phyloP scores from a whole-genome alignment of 2,888 invertebrate species.

The Pammene aurita region DNA sequence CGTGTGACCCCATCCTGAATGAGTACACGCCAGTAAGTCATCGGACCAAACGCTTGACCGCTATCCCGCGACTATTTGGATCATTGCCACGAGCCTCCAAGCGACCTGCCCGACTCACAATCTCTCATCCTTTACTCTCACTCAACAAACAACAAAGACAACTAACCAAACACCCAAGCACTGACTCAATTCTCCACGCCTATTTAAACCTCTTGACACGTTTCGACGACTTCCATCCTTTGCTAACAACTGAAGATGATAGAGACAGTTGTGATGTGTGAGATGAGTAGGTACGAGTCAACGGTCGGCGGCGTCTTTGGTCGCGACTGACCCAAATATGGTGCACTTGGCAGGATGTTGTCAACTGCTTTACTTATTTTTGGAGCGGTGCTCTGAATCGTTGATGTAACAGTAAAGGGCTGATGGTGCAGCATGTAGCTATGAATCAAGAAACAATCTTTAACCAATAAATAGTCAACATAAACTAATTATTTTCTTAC shows the following conservation, averaged over 20 bases:
- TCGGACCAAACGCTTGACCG: constrained; percentile 33
- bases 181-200: constrained; percentile 1
- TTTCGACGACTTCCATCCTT: constrained; percentile 22
- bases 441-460: too few species aligned
- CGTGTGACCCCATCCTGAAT: not conserved
- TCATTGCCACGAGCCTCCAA: constrained; percentile 59
- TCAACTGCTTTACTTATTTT: constrained; percentile 55
- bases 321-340: constrained; percentile 64
- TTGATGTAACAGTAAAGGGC: constrained; percentile 23
- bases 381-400: constrained; percentile 38
- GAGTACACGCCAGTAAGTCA: constrained; percentile 26
- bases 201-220: not conserved
- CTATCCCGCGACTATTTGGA: constrained; percentile 46
- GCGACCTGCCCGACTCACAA: constrained; percentile 47
- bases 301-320: constrained; percentile 68
- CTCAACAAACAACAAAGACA: constrained; percentile 25
- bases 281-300: constrained; percentile 49
- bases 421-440: not conserved
- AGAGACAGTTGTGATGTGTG: constrained; percentile 11
- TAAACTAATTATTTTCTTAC: too few species aligned
- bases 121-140: constrained; percentile 25
- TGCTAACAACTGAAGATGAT: not conserved
- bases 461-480: too few species aligned
- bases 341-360: constrained; percentile 60
- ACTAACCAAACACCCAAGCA: constrained; percentile 1